Evolutionary conservation across 2,888 invertebrate species (phyloP).

Genomic region (Drosophila sordidula): DNA sequence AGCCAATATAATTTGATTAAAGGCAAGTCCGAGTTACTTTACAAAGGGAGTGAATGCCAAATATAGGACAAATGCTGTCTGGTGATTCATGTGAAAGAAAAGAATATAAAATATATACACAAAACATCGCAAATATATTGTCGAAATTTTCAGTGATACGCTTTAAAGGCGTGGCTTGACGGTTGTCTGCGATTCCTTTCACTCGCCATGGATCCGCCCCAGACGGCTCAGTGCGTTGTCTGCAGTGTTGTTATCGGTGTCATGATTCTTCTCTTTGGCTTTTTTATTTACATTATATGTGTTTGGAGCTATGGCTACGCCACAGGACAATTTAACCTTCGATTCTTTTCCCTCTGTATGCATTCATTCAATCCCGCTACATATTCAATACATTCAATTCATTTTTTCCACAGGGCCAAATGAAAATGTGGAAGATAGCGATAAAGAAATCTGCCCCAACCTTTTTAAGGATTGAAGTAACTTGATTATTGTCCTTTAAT

Average conservation of each 20-base stretch:
- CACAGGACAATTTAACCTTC: background rate
- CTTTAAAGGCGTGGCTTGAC: constrained; percentile 67
- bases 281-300: constrained; percentile 13
- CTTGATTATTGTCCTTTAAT: background rate
- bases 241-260: constrained; percentile 12
- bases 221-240: constrained; percentile 34
- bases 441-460: background rate
- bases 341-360: constrained; percentile 8
- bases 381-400: background rate
- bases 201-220: constrained; percentile 34
- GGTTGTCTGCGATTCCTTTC: background rate
- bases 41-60: constrained; percentile 15
- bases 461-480: too few species aligned
- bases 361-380: background rate
- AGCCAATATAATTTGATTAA: constrained; percentile 55
- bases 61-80: constrained; percentile 14
- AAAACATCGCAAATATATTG: constrained; percentile 5
- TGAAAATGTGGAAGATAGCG: background rate
- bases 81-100: constrained; percentile 14
- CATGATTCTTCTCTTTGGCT: constrained; percentile 8
- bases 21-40: constrained; percentile 16
- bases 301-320: background rate
- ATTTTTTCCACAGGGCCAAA: constrained; percentile 4
- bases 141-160: constrained; percentile 16
- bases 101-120: constrained; percentile 12